phyloP scores from a whole-genome alignment of 1,140 invertebrate genomes.

The Nasonia longicornis region DNA sequence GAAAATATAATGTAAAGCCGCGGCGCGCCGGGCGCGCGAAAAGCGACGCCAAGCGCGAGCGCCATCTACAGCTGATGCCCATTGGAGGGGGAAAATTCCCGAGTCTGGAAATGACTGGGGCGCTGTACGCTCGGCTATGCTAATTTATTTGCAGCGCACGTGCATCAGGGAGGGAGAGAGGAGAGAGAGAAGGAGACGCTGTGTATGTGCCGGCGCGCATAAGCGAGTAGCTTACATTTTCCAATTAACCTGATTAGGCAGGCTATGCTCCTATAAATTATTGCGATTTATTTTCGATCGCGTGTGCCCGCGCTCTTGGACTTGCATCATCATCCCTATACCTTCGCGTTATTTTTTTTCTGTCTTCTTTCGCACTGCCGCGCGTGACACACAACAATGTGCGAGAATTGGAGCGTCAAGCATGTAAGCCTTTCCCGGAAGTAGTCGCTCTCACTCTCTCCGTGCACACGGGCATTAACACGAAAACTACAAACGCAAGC shows the following conservation, averaged over 20 bases:
- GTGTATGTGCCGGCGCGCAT: not conserved
- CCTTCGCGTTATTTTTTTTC: not conserved
- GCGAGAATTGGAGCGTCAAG: too few species aligned
- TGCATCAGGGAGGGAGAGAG: not conserved
- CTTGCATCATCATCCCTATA: not conserved
- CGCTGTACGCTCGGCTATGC: too few species aligned
- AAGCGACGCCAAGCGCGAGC: not conserved
- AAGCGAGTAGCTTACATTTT: conserved; percentile 5
- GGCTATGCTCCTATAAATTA: conserved; percentile 22
- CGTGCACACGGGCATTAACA: not conserved
- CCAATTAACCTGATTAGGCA: conserved; percentile 42
- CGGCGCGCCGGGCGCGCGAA: too few species aligned
- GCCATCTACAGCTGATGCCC: not conserved
- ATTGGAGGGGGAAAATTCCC: not conserved
- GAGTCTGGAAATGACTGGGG: not conserved
- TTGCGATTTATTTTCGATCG: conserved; percentile 37
- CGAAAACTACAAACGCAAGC: not conserved
- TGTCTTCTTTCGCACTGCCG: not conserved
- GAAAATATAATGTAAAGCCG: not conserved
- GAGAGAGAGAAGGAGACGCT: not conserved
- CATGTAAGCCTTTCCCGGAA: not conserved
- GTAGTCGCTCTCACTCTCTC: not conserved
- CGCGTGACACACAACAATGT: not conserved
- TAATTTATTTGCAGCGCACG: conserved; percentile 15
- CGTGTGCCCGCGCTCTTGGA: not conserved